Evolutionary conservation across 1,140 invertebrate species (phyloP).

Genomic region (Panonychus citri): DNA sequence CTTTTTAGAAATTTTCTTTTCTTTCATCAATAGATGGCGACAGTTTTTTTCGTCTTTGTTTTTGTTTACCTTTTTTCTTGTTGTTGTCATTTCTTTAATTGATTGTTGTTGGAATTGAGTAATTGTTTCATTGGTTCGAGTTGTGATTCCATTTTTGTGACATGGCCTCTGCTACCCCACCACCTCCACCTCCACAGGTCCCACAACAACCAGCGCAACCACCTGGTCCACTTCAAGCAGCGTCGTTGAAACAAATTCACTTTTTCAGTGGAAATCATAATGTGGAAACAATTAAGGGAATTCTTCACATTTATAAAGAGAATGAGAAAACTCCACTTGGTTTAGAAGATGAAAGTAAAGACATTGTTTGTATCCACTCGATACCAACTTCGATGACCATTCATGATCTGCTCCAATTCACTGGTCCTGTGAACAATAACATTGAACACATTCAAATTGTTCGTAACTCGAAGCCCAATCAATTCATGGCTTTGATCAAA

Average conservation of each 20-base stretch:
- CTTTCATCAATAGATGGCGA: too few relatives aligned
- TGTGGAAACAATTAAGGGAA: conserved; percentile 84
- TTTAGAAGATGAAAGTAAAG: conserved; percentile 27
- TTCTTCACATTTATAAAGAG: conserved; percentile 87
- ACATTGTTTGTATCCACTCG: conserved; percentile 66
- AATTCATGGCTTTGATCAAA: conserved; percentile 58
- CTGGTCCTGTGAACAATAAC: conserved; percentile 64
- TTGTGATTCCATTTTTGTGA: too few relatives aligned
- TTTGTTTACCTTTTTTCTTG: too few relatives aligned
- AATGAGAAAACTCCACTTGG: conserved; percentile 35
- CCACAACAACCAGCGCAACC: too few relatives aligned
- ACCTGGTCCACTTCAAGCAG: too few relatives aligned
- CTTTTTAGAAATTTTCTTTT: too few relatives aligned
- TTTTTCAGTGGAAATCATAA: conserved; percentile 91
- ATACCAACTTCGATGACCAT: conserved; percentile 80
- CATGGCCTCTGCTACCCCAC: too few relatives aligned
- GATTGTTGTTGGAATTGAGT: too few relatives aligned
- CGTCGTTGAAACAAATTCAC: conserved; percentile 21
- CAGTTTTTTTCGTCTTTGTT: too few relatives aligned
- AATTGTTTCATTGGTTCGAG: too few relatives aligned
- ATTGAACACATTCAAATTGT: conserved; percentile 80
- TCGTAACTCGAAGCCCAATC: conserved; percentile 56
- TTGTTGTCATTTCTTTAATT: too few relatives aligned
- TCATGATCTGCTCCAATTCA: conserved; percentile 79
- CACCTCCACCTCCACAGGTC: too few relatives aligned